Percentiles rank a stretch among this genome's conserved stretches.
Conservation (phyloP, 2,797 vertebrate species). For the Parotocinclus haroldoi region DNA sequence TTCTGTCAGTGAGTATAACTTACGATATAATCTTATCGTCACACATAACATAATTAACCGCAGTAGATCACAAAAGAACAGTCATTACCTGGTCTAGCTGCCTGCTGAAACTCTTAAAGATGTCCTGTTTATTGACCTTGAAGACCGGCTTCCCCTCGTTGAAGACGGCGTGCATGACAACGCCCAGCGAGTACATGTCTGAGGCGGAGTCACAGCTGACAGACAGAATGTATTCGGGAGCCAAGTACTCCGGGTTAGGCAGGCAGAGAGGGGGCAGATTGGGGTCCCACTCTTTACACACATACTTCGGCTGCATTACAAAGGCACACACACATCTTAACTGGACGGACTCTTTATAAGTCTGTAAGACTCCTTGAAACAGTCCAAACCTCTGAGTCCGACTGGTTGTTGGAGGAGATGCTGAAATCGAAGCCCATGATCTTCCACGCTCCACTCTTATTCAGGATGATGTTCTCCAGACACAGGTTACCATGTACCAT, state of each 20-base stretch:
- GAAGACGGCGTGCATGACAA: slow-evolving; percentile 90
- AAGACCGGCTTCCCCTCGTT: slow-evolving; percentile 95
- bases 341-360: not conserved
- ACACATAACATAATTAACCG: no score
- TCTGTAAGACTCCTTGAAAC: not conserved
- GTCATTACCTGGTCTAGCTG: slow-evolving; percentile 90
- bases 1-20: no score
- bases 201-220: slow-evolving; percentile 96
- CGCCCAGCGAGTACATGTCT: slow-evolving; percentile 97
- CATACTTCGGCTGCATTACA: slow-evolving; percentile 80
- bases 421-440: slow-evolving; percentile 99
- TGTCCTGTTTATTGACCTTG: slow-evolving; percentile 96
- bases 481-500: slow-evolving; percentile 97
- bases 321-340: slow-evolving; percentile 16
- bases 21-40: no score
- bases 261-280: slow-evolving; percentile 92
- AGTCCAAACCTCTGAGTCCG: slow-evolving; percentile 84
- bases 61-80: no score
- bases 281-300: slow-evolving; percentile 97
- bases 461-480: slow-evolving; percentile 93
- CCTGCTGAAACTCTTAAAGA: slow-evolving; percentile 98
- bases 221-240: slow-evolving; percentile 95
- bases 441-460: slow-evolving; percentile 98
- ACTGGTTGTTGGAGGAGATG: slow-evolving; percentile 87
- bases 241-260: slow-evolving; percentile 95